Base-by-base conservation (phyloP, 2,113 vertebrate species). In the Orientallactaga bullata region DNA sequence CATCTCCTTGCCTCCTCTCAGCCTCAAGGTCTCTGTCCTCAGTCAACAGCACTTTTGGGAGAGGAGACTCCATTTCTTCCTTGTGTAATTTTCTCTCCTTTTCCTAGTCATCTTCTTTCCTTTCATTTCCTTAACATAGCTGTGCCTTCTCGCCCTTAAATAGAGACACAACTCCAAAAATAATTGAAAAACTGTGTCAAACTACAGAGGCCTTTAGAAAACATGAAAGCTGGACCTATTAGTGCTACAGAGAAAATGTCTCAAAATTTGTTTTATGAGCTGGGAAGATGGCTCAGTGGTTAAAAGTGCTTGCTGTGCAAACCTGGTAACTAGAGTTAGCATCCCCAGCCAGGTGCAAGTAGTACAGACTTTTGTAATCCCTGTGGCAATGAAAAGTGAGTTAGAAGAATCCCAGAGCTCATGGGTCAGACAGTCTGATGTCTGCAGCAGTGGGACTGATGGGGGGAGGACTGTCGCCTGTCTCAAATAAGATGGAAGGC, bases 131-230 rank as follows among this genome's bases (percentile, higher is more conserved):
- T 72, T 26, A 68, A 39, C n/a, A 30, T 72, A 89, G 55, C 47
- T 15, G 37, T 30, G 55, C 68, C 51, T 23, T 1, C 73, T 93
- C 10, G 5, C 60, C 89, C 89, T 83, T 37, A 35, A 89, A n/a
- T 12, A 65, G 72, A 85, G 35, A 77, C 47, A 23, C n/a, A n/a
- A 55, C 58, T 86, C 79, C 55, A n/a, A 84, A 74, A 47, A 20
- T 30, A 85, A 83, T 17, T 83, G 72, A 92, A 66, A 89, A 65
- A 55, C 84, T 23, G 32, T 24, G 58, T 87, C 80, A 90, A 72
- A 30, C 61, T 73, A 0, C 72, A 9, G 16, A 11, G 35, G 65
- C 47, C 63, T 60, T 85, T 30, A 73, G 94, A 89, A 90, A 88
- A 81, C 18, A 55, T 32, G 69, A 81, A 69, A 81, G 65, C 7